A percentile compares a stretch with the other conserved stretches of the same genome.
Evolutionary conservation across 2,888 invertebrate species (phyloP).

Genomic region (Heliconius erato): DNA sequence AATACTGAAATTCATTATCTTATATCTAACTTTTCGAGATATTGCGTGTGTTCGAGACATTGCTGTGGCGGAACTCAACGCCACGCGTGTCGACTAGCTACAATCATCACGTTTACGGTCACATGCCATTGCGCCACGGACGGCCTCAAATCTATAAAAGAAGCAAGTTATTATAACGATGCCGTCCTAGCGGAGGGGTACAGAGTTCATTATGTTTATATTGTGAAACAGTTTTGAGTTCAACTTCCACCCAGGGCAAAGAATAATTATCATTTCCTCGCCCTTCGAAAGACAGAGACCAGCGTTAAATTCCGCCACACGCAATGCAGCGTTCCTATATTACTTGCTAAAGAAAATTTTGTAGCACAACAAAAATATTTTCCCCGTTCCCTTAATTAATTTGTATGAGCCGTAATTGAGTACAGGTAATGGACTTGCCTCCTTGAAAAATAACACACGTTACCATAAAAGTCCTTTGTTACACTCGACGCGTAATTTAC

Average conservation of each 20-base stretch:
- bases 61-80: background rate
- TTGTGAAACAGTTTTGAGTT: too few species aligned
- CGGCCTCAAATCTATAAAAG: too few species aligned
- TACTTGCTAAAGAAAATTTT: background rate
- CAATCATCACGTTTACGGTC: too few species aligned
- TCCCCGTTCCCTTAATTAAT: slow-evolving; percentile 21
- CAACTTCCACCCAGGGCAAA: too few species aligned
- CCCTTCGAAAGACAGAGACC: too few species aligned
- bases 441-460: slow-evolving; percentile 30
- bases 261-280: too few species aligned
- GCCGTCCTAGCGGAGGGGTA: too few species aligned
- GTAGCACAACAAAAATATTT: background rate
- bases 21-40: background rate
- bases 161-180: too few species aligned
- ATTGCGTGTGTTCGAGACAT: background rate
- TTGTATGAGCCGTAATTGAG: slow-evolving; percentile 27
- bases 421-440: slow-evolving; percentile 17
- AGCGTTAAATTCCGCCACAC: too few species aligned
- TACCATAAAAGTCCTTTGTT: slow-evolving; percentile 6
- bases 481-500: background rate
- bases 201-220: too few species aligned
- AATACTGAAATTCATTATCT: background rate
- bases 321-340: background rate
- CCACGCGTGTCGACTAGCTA: background rate
- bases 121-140: too few species aligned